A percentile compares a stretch with the other conserved stretches of the same genome.
These are phyloP conservation scores for Dicerorhinus sumatrensis DNA, from an alignment of 2,113 vertebrate species.

Conservation along the genomic window DNA sequence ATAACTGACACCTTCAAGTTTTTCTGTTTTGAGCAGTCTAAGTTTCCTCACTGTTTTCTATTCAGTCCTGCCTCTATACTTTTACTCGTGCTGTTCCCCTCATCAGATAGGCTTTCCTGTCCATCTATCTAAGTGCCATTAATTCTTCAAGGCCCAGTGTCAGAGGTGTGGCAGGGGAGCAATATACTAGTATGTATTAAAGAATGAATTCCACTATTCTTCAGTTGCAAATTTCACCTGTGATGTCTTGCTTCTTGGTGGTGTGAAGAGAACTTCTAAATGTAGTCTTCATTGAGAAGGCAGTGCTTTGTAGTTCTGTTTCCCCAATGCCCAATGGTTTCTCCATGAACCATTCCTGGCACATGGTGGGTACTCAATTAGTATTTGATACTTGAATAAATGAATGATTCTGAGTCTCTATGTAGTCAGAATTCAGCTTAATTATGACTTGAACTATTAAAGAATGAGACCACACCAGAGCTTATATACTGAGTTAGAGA, in stretches of 20 bases:
- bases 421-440: background rate
- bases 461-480: background rate
- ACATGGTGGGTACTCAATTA: background rate
- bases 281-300: background rate
- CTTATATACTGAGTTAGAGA: constrained; percentile 1
- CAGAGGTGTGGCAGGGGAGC: background rate
- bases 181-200: background rate
- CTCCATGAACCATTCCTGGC: background rate
- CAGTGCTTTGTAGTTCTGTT: constrained; percentile 19
- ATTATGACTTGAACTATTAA: background rate
- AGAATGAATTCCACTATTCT: background rate
- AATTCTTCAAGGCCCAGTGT: background rate
- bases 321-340: background rate
- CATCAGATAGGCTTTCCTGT: background rate
- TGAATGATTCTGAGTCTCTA: background rate
- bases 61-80: background rate
- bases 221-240: background rate
- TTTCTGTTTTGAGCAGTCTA: background rate
- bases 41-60: background rate
- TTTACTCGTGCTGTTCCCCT: background rate
- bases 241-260: background rate
- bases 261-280: background rate
- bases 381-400: constrained; percentile 45
- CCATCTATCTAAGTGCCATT: background rate
- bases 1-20: background rate